Conservation (phyloP, 2,113 vertebrate species). For the Rhinopithecus roxellana region DNA sequence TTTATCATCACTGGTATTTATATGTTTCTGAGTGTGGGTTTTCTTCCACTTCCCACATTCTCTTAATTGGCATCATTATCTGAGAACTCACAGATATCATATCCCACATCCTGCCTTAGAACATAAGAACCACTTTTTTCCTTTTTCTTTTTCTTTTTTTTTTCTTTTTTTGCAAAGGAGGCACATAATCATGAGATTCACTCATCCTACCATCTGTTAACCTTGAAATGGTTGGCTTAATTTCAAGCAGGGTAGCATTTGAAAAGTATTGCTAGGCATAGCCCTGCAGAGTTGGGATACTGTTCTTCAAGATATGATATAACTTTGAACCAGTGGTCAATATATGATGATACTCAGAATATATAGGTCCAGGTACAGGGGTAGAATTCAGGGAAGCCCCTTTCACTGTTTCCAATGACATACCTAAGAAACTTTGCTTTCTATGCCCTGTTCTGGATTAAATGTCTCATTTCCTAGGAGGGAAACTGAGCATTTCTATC, state of each 20-base stretch:
- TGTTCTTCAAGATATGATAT: not conserved
- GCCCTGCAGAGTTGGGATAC: not conserved
- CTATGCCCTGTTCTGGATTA: not conserved
- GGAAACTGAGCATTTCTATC: not conserved
- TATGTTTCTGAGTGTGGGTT: not conserved
- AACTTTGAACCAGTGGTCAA: not conserved
- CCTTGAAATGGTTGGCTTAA: not conserved
- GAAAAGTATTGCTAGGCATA: not conserved
- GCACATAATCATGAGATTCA: not conserved
- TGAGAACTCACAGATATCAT: not conserved
- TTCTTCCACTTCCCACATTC: not conserved
- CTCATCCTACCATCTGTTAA: not conserved
- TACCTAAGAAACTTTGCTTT: not conserved
- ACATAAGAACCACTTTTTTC: not conserved
- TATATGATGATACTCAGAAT: not conserved
- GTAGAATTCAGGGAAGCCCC: not conserved
- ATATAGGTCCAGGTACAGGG: not conserved
- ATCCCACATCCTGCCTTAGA: not conserved
- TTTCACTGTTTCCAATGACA: not conserved
- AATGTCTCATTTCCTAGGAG: not conserved
- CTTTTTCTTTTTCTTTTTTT: too few species aligned
- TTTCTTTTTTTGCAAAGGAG: not conserved
- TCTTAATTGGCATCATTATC: not conserved
- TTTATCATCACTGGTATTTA: not conserved
- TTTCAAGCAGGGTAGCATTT: not conserved